A percentile compares a stretch with the other conserved stretches of the same genome.
phyloP scores from a whole-genome alignment of 2,113 vertebrate genomes.

The Proteles cristata region DNA sequence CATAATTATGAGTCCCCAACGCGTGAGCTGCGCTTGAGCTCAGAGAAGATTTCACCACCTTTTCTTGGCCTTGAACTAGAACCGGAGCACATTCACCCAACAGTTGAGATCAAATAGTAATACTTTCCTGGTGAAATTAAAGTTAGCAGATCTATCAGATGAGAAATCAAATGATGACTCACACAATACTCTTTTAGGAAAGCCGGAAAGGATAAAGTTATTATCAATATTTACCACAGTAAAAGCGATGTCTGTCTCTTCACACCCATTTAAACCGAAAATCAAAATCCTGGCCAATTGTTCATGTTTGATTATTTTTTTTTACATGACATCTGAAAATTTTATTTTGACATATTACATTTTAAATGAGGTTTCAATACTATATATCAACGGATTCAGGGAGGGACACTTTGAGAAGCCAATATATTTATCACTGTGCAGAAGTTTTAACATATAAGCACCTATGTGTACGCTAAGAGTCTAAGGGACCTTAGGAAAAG shows the following conservation, averaged over 20 bases:
- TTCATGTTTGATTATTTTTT: neutral
- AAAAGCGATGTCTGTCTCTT: neutral
- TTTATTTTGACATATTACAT: neutral
- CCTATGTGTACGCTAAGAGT: neutral
- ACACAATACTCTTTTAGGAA: neutral
- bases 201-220: neutral
- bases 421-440: neutral
- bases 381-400: neutral
- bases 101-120: neutral
- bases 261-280: constrained; percentile 40
- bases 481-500: neutral
- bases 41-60: neutral
- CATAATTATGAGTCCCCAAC: neutral
- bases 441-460: neutral
- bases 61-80: neutral
- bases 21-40: neutral
- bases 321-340: neutral
- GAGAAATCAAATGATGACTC: constrained; percentile 4
- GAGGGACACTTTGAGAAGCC: neutral
- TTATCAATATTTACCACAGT: neutral
- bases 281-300: neutral
- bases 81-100: neutral
- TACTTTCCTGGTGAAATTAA: constrained; percentile 35
- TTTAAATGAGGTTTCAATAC: neutral
- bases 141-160: neutral